Evolutionary conservation across 2,797 vertebrate species (phyloP).

Genomic region (Xiphorhynchus erythropygius): DNA sequence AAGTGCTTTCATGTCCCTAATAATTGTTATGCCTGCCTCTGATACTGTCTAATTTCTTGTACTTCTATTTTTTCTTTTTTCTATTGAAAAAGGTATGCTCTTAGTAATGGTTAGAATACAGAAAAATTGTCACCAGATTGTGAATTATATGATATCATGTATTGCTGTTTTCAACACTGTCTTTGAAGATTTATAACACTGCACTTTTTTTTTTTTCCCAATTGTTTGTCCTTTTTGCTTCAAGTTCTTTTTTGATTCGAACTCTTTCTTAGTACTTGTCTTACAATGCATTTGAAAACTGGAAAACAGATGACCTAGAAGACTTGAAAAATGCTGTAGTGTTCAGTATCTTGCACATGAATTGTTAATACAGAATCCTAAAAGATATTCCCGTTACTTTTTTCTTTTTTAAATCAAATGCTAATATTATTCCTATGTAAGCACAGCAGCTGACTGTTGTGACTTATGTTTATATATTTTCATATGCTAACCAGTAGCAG

Average conservation of each 20-base stretch:
- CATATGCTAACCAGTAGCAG: neutral
- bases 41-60: neutral
- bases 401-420: neutral
- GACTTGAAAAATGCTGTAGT: neutral
- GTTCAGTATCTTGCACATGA: neutral
- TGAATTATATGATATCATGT: neutral
- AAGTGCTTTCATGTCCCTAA: neutral
- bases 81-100: neutral
- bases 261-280: neutral
- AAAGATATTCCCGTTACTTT: neutral
- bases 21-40: neutral
- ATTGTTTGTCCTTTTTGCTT: neutral
- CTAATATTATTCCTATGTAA: neutral
- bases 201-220: neutral
- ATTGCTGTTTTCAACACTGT: neutral
- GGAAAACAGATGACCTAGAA: neutral
- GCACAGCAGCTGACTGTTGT: neutral
- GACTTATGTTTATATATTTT: neutral
- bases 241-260: neutral
- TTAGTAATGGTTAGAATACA: neutral
- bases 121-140: neutral
- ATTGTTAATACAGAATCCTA: neutral
- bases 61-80: neutral
- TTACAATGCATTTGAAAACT: neutral
- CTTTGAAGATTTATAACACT: neutral